Evolutionary conservation across 1,140 invertebrate genomes (phyloP), one percentile per base, ranked within the genome.

Genomic region (Heterodera carotae): DNA sequence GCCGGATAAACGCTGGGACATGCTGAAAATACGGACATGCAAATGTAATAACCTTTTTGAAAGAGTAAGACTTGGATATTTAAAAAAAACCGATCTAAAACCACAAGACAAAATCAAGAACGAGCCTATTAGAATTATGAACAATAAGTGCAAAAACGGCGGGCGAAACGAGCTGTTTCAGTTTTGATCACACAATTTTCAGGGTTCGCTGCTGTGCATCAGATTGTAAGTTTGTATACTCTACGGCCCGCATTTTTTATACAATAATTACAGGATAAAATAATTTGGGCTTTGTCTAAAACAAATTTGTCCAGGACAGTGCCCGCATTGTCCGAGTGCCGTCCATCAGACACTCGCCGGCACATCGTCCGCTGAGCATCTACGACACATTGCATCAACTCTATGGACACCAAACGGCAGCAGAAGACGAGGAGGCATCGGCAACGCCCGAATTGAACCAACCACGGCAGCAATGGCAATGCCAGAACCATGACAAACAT

Each of bases 1-100:
- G 56, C 83, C 82, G 53, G 76, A 78, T 15, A 70, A 60, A 22
- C 69, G 81, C 22, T 82, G 83, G 82, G 81, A 82, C 48, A 48
- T 68, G 15, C n/a, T 60, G 6, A 59, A 48, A 27, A 79, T 83
- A 48, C 43, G 80, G 18, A 59, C 48, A 22, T 27, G 56, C 36
- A 59, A 82, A 68, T 81, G 80, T 56, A 56, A n/a, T n/a, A n/a
- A 1, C 4, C 77, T 27, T 78, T 27, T 29, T 27, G 12, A 33
- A 53, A 1, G 25, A 68, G 12, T 31, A 48, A n/a, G 25, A 71
- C 15, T 69, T 15, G 8, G 34, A 43, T 43, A 43, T 43, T 43
- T 43, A 43, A n/a, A n/a, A n/a, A n/a, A n/a, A n/a, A n/a, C n/a
- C n/a, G n/a, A n/a, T n/a, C n/a, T n/a, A n/a, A n/a, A n/a, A n/a